A percentile compares a stretch with the other conserved stretches of the same genome.
Evolutionary conservation across 2,888 invertebrate species (phyloP).

Genomic region (Cephus runcator): DNA sequence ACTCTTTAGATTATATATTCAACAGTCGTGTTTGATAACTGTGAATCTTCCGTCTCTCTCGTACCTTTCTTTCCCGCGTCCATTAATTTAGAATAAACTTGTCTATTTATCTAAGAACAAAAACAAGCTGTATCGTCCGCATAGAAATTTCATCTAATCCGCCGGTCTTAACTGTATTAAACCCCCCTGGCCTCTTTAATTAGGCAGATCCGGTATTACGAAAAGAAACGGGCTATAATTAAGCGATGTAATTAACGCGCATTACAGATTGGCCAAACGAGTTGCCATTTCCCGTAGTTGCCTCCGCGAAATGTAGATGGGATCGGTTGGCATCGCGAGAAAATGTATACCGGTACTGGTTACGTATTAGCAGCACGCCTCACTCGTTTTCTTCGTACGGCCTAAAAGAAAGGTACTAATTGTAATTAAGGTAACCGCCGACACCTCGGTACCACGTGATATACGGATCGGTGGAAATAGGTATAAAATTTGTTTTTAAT

Average conservation of each 20-base stretch:
- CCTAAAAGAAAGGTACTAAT: background rate
- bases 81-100: background rate
- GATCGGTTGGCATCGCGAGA: background rate
- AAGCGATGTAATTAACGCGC: slow-evolving; percentile 19
- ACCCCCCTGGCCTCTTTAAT: slow-evolving; percentile 15
- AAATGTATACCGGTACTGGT: background rate
- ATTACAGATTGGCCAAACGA: slow-evolving; percentile 18
- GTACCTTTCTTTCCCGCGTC: background rate
- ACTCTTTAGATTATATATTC: background rate
- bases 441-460: background rate
- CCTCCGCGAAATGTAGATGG: background rate
- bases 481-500: background rate
- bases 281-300: background rate
- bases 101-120: background rate
- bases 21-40: background rate
- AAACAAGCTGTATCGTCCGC: background rate
- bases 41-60: background rate
- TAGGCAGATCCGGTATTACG: slow-evolving; percentile 16
- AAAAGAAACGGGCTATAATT: slow-evolving; percentile 21
- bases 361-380: background rate
- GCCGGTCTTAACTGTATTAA: slow-evolving; percentile 7
- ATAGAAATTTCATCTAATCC: background rate
- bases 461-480: background rate
- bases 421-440: background rate
- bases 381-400: background rate